Evolutionary conservation across 2,888 invertebrate species (phyloP).

Genomic region (Geophilus truncorum): DNA sequence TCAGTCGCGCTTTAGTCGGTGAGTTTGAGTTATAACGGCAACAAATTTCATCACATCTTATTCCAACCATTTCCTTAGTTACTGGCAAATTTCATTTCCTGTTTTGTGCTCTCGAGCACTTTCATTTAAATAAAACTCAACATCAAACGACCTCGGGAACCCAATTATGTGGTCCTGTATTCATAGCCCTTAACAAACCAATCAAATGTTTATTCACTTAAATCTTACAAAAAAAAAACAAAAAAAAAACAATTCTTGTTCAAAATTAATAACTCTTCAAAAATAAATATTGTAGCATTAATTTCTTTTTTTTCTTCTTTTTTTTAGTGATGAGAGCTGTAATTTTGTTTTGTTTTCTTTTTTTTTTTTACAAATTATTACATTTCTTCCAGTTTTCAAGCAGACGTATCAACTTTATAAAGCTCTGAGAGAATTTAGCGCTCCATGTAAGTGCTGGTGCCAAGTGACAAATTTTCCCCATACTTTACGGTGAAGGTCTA

Average conservation of each 20-base stretch:
- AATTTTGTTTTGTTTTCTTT: too few species aligned
- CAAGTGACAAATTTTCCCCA: slow-evolving; percentile 28
- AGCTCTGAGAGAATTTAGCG: slow-evolving; percentile 38
- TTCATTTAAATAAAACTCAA: neutral
- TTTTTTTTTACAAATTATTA: neutral
- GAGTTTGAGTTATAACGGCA: neutral
- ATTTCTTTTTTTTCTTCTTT: neutral
- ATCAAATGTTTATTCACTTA: too few species aligned
- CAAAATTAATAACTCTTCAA: too few species aligned
- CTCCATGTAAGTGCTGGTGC: slow-evolving; percentile 37
- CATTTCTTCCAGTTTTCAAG: slow-evolving; percentile 35
- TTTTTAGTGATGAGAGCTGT: neutral
- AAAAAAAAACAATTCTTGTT: neutral
- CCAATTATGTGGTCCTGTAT: neutral
- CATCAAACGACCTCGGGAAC: neutral
- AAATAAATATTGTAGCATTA: too few species aligned
- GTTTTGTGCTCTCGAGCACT: neutral
- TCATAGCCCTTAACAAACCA: neutral
- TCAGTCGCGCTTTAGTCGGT: slow-evolving; percentile 18
- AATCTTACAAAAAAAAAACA: neutral
- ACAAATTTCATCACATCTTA: neutral
- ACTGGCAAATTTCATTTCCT: neutral
- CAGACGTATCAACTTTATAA: slow-evolving; percentile 38
- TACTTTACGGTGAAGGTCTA: neutral
- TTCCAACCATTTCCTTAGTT: neutral